Base-by-base conservation (phyloP, 2,888 invertebrate species). In the Euplexia lucipara region DNA sequence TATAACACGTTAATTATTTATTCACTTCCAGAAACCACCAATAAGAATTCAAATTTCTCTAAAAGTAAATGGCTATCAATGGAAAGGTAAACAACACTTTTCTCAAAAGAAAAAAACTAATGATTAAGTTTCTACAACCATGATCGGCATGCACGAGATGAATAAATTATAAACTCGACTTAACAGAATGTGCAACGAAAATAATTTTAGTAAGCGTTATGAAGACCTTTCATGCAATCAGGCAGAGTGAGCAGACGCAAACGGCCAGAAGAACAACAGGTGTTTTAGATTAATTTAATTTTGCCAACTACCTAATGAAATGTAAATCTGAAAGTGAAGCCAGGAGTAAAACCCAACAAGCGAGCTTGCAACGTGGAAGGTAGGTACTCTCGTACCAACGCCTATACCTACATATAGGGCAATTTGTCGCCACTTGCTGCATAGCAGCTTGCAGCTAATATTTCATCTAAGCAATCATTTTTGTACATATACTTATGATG, bases 261-360 rank as follows among this genome's bases (percentile, higher is more conserved):
- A 16, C 14, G 34, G 18, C 8, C 6, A 14, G 6, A 34, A 14
- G 6, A 34, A 44, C 9, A 49, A 39, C n/a, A 32, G 22, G 6
- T 39, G 18, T 72, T 26, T 37, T 10, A n/a, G 10, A 35, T 16
- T 30, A 26, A 18, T 22, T 30, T n/a, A 1, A 22, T 34, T 45
- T 45, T 39, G 44, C 10, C 20, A 30, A 30, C 16, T n/a, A n/a
- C n/a, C n/a, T n/a, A n/a, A n/a, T n/a, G n/a, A 51, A 20, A 18
- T 39, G 32, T 37, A 39, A 32, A 51, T 20, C 4, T 51, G 12
- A 3, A 70, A 34, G 32, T 32, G 3, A 44, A 18, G 18, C 14
- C 20, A 30, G 14, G 10, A 30, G 18, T 20, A n/a, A 9, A 41
- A 12, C 1, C 9, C 10, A 26, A n/a, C n/a, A 12, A 34, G 5